Evolutionary conservation across 2,888 invertebrate genomes (phyloP).

Genomic region (Leptinotarsa tumamoca): DNA sequence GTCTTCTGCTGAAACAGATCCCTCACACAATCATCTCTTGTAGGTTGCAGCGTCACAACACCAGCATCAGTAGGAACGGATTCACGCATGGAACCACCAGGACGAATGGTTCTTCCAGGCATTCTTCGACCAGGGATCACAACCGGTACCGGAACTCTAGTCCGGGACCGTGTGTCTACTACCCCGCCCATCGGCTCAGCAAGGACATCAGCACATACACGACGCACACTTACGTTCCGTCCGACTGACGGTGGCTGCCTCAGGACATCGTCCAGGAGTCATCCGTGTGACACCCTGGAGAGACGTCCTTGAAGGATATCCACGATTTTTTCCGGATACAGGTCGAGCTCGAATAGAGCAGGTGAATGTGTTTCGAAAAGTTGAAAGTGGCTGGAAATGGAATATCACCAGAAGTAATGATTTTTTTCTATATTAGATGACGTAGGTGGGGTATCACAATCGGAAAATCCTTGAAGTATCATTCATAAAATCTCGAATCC

Average conservation of each 20-base stretch:
- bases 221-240: slow-evolving; percentile 26
- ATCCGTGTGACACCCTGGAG: slow-evolving; percentile 28
- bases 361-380: slow-evolving; percentile 6
- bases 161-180: slow-evolving; percentile 71
- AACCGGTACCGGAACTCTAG: slow-evolving; percentile 58
- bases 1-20: too few species aligned
- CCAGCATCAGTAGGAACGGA: slow-evolving; percentile 65
- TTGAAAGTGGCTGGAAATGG: neutral
- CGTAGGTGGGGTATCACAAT: too few species aligned
- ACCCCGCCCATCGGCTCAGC: slow-evolving; percentile 65
- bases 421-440: neutral
- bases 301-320: slow-evolving; percentile 25
- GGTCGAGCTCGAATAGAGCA: slow-evolving; percentile 23
- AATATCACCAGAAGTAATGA: neutral
- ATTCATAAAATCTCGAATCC: too few species aligned
- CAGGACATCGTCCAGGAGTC: slow-evolving; percentile 30
- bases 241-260: slow-evolving; percentile 33
- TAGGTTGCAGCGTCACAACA: slow-evolving; percentile 69
- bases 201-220: slow-evolving; percentile 60
- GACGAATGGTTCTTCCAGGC: slow-evolving; percentile 56
- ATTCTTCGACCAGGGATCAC: slow-evolving; percentile 30
- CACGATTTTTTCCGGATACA: slow-evolving; percentile 27
- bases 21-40: neutral
- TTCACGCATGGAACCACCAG: slow-evolving; percentile 40
- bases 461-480: too few species aligned